phyloP scores from a whole-genome alignment of 2,797 vertebrate genomes.

The Silurus aristotelis region DNA sequence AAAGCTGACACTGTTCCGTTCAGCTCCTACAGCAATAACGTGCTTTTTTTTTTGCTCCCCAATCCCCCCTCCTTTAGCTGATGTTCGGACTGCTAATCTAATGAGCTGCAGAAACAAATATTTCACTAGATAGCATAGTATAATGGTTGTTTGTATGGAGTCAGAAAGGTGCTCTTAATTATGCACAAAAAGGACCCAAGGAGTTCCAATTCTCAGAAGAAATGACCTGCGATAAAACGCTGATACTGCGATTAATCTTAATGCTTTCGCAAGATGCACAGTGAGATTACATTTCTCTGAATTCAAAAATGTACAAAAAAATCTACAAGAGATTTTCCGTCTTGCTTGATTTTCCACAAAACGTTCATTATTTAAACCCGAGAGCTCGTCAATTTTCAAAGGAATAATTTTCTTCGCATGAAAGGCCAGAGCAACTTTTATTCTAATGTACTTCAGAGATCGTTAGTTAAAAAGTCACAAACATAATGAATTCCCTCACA shows the following conservation, averaged over 20 bases:
- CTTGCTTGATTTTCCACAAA: not conserved
- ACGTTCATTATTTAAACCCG: slow-evolving; percentile 14
- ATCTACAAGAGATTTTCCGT: not conserved
- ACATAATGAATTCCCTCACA: slow-evolving; percentile 50
- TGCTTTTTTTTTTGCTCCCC: slow-evolving; percentile 6
- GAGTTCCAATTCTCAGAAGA: slow-evolving; percentile 46
- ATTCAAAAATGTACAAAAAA: not conserved
- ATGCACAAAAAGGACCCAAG: slow-evolving; percentile 31
- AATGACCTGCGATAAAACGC: slow-evolving; percentile 44
- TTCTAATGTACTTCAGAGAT: slow-evolving; percentile 40
- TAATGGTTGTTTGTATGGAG: slow-evolving; percentile 44
- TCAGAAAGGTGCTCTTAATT: slow-evolving; percentile 43
- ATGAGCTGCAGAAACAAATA: slow-evolving; percentile 58
- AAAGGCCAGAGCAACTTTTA: not conserved
- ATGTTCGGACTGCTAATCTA: slow-evolving; percentile 55
- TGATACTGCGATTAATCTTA: slow-evolving; percentile 35
- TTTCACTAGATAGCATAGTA: slow-evolving; percentile 39
- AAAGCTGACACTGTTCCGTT: slow-evolving; percentile 24
- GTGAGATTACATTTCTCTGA: not conserved
- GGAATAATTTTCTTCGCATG: slow-evolving; percentile 37
- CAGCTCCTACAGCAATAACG: slow-evolving; percentile 42
- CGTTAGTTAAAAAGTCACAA: slow-evolving; percentile 48
- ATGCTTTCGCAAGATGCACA: not conserved
- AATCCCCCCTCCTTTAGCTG: slow-evolving; percentile 30
- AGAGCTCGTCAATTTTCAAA: slow-evolving; percentile 3